Evolutionary conservation across 2,113 vertebrate genomes (phyloP), one percentile per base, ranked within the genome.

Genomic region (Grantiella picta): DNA sequence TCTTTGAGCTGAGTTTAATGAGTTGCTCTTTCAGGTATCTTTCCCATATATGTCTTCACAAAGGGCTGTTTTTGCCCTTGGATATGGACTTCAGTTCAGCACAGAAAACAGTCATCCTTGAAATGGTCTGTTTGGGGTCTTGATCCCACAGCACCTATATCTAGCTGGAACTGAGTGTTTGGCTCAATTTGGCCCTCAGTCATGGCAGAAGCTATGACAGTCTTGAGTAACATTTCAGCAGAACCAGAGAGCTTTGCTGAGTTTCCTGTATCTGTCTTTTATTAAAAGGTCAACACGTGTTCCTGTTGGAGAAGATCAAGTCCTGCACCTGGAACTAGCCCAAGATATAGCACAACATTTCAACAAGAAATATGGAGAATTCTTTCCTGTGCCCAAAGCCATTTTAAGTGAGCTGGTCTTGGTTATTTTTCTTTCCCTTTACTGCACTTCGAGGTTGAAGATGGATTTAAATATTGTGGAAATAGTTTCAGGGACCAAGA

Each of bases 291-390:
- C 99, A 76, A 99, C 99, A 89, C 98, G 96, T 59, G 98, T 99
- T 87, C 99, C 99, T 4, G 99, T 99, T 28, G 99, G 99, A 82
- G 99, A 99, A 96, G 99, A 99, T 95, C 99, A 99, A 98, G 97
- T 99, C 96, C 98, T 99, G 96, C 99, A 99, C 97, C 97, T 99
- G 96, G 99, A 99, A 96, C 98, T 99, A 82, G 98, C 98, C 75
- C 99, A 99, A 96, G 99, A 99, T 94, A 97, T 98, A 75, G 99
- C 99, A 68, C 98, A 98, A 38, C 98, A 98, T 94, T 99, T 99
- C 98, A 99, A 99, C 98, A 96, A 98, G 91, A 98, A 96, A 90
- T 99, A 98, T 20, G 99, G 99, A 78, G 96, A 98, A 49, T 96
- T 99, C 96, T 99, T 99, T 94, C 99, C 99, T 6, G 98, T 99